Evolutionary conservation across 2,113 vertebrate species (phyloP).

Genomic region (Onychostoma macrolepis): DNA sequence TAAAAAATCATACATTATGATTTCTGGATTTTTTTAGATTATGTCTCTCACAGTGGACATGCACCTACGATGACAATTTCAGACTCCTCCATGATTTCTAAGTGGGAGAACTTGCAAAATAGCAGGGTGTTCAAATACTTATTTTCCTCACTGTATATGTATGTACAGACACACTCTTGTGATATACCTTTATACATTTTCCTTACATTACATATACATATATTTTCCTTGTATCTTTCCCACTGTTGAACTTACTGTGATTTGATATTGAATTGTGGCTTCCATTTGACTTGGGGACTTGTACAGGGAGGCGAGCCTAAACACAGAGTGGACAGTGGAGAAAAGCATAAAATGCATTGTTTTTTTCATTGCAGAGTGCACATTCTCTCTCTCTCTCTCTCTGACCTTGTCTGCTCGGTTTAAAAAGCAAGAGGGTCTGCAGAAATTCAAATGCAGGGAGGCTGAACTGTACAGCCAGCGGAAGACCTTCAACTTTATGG

Average conservation of each 20-base stretch:
- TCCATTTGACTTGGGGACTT: slow-evolving; percentile 74
- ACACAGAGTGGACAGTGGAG: background rate
- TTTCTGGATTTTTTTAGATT: too few relatives aligned
- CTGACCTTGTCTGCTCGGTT: slow-evolving; percentile 8
- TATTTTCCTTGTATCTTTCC: background rate
- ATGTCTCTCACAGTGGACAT: too few relatives aligned
- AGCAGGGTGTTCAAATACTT: too few relatives aligned
- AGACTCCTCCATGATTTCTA: too few relatives aligned
- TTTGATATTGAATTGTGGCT: slow-evolving; percentile 68
- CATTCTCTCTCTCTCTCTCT: background rate
- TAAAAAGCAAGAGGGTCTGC: background rate
- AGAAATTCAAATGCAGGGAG: background rate
- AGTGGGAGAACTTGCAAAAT: too few relatives aligned
- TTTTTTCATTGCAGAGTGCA: background rate
- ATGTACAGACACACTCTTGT: too few relatives aligned
- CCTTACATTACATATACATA: too few relatives aligned
- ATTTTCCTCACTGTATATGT: too few relatives aligned
- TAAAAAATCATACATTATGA: too few relatives aligned
- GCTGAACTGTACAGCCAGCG: background rate
- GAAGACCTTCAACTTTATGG: slow-evolving; percentile 39
- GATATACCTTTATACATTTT: too few relatives aligned
- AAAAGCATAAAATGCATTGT: background rate
- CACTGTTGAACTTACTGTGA: slow-evolving; percentile 61
- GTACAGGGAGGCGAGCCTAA: slow-evolving; percentile 67
- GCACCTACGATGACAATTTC: too few relatives aligned